phyloP scores from a whole-genome alignment of 2,797 vertebrate genomes.

The Poecile montanus region DNA sequence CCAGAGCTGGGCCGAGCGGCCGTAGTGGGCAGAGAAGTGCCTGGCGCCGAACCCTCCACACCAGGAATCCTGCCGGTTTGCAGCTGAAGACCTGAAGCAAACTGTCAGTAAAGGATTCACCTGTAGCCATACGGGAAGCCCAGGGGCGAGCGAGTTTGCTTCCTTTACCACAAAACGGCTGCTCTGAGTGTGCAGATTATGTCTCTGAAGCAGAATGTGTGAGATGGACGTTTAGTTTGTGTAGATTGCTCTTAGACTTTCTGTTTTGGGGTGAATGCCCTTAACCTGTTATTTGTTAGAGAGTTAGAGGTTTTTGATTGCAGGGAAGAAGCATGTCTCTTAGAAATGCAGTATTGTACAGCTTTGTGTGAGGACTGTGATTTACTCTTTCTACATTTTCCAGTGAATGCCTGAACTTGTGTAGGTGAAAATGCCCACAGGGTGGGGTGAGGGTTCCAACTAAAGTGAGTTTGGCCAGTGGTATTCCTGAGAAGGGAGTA shows the following conservation, averaged over 20 bases:
- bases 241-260: background rate
- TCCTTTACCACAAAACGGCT: background rate
- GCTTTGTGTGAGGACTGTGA: background rate
- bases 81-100: background rate
- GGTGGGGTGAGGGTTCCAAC: background rate
- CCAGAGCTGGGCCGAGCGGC: background rate
- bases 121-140: background rate
- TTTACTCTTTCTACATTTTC: background rate
- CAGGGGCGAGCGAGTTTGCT: background rate
- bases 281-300: background rate
- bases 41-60: background rate
- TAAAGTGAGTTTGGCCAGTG: background rate
- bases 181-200: background rate
- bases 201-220: background rate
- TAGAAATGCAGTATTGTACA: background rate
- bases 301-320: background rate
- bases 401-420: background rate
- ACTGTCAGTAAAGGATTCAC: background rate
- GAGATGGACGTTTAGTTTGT: background rate
- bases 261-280: background rate
- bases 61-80: background rate
- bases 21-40: background rate
- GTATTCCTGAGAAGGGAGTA: background rate
- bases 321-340: accelerated
- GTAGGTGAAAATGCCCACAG: background rate